Evolutionary conservation across 2,113 vertebrate species (phyloP).

Genomic region (Phainopepla nitens): DNA sequence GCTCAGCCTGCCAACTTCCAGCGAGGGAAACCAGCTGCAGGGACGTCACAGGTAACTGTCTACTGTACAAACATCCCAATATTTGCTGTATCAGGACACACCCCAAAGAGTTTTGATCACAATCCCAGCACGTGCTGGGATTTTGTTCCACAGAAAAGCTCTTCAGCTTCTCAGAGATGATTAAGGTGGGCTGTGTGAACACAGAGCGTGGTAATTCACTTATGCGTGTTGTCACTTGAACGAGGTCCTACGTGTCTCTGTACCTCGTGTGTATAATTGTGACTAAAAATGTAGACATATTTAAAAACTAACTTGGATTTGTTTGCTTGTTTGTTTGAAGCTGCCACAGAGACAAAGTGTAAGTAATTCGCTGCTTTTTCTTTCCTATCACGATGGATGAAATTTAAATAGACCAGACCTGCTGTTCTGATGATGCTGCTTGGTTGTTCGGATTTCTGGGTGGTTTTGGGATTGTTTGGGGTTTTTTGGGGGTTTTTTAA

Average conservation of each 20-base stretch:
- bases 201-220: rapidly evolving
- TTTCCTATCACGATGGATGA: background rate
- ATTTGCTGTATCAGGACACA: background rate
- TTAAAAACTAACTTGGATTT: background rate
- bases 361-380: background rate
- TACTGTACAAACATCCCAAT: background rate
- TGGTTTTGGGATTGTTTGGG: background rate
- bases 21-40: background rate
- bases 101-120: background rate
- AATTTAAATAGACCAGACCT: background rate
- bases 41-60: rapidly evolving
- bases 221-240: rapidly evolving
- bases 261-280: background rate
- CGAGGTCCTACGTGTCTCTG: background rate
- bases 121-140: background rate
- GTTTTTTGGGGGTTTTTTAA: no score
- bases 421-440: background rate
- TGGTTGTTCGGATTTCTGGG: background rate
- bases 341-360: background rate
- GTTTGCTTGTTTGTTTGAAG: background rate
- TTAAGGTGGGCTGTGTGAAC: background rate
- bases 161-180: background rate
- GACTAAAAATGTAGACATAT: background rate
- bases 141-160: background rate
- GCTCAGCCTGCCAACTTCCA: background rate